A percentile compares a stretch with the other conserved stretches of the same genome.
phyloP scores from a whole-genome alignment of 2,113 vertebrate genomes.

The Vulpes lagopus region DNA sequence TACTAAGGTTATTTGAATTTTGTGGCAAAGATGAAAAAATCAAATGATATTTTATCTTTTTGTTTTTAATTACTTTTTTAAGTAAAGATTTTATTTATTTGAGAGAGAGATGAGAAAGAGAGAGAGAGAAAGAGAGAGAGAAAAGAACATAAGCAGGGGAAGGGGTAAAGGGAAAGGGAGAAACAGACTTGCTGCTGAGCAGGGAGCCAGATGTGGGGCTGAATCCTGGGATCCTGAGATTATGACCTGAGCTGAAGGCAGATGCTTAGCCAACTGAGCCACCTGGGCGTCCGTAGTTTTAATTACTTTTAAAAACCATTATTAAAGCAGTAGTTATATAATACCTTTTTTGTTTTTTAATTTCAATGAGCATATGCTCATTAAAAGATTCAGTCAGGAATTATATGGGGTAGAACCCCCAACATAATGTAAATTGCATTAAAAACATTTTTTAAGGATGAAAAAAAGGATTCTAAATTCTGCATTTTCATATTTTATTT shows the following conservation, averaged over 20 bases:
- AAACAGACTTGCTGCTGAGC: background rate
- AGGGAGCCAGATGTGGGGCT: background rate
- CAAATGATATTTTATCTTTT: conserved; percentile 41
- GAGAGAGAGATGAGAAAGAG: background rate
- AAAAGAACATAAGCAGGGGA: background rate
- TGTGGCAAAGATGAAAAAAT: conserved; percentile 32
- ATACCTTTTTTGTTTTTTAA: background rate
- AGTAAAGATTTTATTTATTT: background rate
- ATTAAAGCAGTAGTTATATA: conserved; percentile 15
- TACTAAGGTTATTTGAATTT: conserved; percentile 45
- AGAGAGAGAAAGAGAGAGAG: background rate
- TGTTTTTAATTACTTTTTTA: background rate
- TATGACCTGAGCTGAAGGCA: background rate
- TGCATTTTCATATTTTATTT: conserved; percentile 33
- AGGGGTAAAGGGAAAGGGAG: background rate
- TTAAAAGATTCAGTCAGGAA: background rate
- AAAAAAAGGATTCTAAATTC: background rate
- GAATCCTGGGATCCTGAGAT: background rate
- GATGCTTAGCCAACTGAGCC: background rate
- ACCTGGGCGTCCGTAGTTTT: background rate
- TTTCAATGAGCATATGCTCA: background rate
- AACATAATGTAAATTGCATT: background rate
- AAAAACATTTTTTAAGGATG: background rate
- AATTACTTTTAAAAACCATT: background rate
- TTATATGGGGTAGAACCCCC: background rate